These are phyloP conservation scores for Meiosimyza platycephala DNA, from an alignment of 2,888 invertebrate genomes.

Conservation along the genomic window DNA sequence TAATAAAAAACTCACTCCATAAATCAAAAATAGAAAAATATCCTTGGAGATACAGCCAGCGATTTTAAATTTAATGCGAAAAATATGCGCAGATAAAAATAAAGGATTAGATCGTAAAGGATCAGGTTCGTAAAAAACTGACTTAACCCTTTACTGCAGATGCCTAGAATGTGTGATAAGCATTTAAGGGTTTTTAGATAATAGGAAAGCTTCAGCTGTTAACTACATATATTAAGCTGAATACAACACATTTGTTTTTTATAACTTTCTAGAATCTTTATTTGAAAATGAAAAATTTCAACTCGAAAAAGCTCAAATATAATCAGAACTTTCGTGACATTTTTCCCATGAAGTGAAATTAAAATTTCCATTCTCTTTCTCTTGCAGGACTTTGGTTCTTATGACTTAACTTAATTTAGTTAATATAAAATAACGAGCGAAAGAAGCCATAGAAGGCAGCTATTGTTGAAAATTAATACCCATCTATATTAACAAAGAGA, in stretches of 20 bases:
- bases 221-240: too few species aligned
- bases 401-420: too few species aligned
- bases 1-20: background rate
- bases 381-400: too few species aligned
- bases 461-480: background rate
- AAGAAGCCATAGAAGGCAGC: too few species aligned
- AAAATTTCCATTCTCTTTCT: too few species aligned
- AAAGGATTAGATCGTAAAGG: conserved; percentile 22
- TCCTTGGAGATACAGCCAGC: conserved; percentile 42
- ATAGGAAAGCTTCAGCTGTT: background rate
- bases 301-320: too few species aligned
- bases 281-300: too few species aligned
- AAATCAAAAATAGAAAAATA: conserved; percentile 2
- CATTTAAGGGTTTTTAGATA: background rate
- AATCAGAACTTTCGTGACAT: too few species aligned
- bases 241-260: too few species aligned
- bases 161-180: background rate
- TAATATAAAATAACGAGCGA: too few species aligned
- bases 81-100: conserved; percentile 59
- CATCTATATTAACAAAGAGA: background rate
- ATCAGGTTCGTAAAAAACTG: background rate
- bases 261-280: too few species aligned
- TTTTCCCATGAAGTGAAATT: too few species aligned
- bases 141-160: background rate
- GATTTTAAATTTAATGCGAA: conserved; percentile 59